phyloP scores from a whole-genome alignment of 2,797 vertebrate species.

The Hoplostethus atlanticus region DNA sequence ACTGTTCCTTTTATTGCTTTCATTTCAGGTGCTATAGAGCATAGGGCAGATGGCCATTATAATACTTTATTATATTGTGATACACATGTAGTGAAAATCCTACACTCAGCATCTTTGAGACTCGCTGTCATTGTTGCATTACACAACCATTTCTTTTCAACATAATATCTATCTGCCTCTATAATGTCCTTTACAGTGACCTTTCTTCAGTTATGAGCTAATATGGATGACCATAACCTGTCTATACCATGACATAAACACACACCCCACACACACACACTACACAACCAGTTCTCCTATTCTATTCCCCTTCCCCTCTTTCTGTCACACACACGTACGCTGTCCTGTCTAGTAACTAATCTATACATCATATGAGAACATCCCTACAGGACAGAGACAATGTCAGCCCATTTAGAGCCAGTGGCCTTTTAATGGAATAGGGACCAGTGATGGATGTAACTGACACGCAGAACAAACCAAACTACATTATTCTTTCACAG shows the following conservation, averaged over 20 bases:
- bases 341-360: conserved; percentile 44
- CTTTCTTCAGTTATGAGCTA: conserved; percentile 28
- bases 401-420: conserved; percentile 21
- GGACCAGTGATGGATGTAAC: conserved; percentile 14
- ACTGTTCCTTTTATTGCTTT: neutral
- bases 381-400: conserved; percentile 31
- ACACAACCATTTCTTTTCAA: conserved; percentile 3
- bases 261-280: conserved; percentile 2
- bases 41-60: conserved; percentile 54
- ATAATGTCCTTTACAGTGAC: conserved; percentile 33
- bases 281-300: neutral
- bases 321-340: conserved; percentile 7
- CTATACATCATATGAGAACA: conserved; percentile 48
- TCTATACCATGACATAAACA: conserved; percentile 14
- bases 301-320: neutral
- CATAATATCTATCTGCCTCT: conserved; percentile 19
- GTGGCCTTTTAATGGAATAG: conserved; percentile 27
- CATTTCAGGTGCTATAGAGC: conserved; percentile 35
- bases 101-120: conserved; percentile 49
- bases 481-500: conserved; percentile 12
- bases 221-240: conserved; percentile 33
- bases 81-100: conserved; percentile 37
- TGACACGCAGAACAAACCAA: conserved; percentile 15
- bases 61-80: conserved; percentile 51
- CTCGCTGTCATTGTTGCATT: conserved; percentile 37